These are phyloP conservation scores for Upupa epops DNA, from an alignment of 2,113 vertebrate genomes.

Conservation along the genomic window DNA sequence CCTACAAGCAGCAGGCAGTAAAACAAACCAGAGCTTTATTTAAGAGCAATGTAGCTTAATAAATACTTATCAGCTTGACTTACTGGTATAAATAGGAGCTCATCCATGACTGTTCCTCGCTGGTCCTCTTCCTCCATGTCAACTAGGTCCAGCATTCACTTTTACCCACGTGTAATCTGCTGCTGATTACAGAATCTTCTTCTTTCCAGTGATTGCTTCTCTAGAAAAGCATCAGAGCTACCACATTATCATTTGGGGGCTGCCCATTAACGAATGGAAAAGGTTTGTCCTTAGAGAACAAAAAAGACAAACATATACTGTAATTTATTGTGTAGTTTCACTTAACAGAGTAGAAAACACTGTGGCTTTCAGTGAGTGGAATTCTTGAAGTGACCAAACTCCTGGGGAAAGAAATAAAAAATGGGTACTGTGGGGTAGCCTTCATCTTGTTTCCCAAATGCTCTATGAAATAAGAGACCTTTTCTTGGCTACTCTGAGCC, in stretches of 20 bases:
- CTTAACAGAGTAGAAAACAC: background rate
- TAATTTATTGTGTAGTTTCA: background rate
- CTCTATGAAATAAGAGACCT: background rate
- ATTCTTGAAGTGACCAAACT: background rate
- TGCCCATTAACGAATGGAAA: background rate
- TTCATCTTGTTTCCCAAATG: background rate
- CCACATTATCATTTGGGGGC: background rate
- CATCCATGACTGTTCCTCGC: background rate
- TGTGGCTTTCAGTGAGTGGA: background rate
- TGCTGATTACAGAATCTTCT: background rate
- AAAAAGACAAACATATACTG: background rate
- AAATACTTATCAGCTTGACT: background rate
- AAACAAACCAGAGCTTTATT: background rate
- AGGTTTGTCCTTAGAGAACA: background rate
- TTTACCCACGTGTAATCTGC: background rate
- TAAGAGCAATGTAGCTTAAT: background rate
- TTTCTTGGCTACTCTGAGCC: background rate
- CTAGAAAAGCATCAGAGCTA: background rate
- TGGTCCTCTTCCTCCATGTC: background rate
- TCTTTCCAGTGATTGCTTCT: background rate
- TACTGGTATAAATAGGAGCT: background rate
- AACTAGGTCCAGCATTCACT: background rate
- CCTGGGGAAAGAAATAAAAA: background rate
- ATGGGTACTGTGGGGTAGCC: background rate
- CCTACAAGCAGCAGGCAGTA: background rate